Evolutionary conservation across 1,140 invertebrate species (phyloP).

Genomic region (Zaprionus inermis): DNA sequence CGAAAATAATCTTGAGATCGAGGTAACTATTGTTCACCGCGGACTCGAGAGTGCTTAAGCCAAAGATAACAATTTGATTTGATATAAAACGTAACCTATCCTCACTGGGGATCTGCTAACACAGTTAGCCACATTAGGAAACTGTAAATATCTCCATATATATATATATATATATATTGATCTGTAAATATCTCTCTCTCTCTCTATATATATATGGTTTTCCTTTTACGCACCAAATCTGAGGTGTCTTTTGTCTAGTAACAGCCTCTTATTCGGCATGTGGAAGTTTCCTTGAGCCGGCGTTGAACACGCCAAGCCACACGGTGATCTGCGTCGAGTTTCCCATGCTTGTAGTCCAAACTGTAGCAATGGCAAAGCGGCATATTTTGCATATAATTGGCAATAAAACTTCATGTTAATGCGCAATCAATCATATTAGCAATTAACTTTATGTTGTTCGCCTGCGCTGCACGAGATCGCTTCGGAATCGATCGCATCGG

Average conservation of each 20-base stretch:
- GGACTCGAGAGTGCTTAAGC: background rate
- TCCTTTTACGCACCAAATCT: no score
- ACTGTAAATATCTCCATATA: no score
- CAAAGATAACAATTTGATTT: background rate
- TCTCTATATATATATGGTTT: no score
- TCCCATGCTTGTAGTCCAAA: constrained; percentile 46
- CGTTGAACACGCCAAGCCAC: background rate
- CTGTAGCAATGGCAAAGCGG: constrained; percentile 58
- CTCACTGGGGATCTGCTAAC: background rate
- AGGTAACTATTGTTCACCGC: constrained; percentile 10
- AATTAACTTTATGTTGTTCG: constrained; percentile 83
- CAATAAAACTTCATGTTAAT: constrained; percentile 83
- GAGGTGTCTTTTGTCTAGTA: background rate
- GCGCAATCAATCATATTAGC: constrained; percentile 83
- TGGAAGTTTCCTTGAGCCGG: background rate
- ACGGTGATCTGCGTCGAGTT: constrained; percentile 8
- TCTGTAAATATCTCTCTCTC: no score
- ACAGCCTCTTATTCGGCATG: background rate
- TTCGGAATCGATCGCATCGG: constrained; percentile 46
- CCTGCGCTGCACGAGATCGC: constrained; percentile 72
- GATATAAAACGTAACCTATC: background rate
- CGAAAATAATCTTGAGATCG: background rate
- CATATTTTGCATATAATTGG: constrained; percentile 80
- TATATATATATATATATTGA: no score
- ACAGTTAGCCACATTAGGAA: background rate